A percentile compares a stretch with the other conserved stretches of the same genome.
These are phyloP conservation scores for Megalurothrips usitatus DNA, from an alignment of 2,888 invertebrate genomes.

Conservation along the genomic window DNA sequence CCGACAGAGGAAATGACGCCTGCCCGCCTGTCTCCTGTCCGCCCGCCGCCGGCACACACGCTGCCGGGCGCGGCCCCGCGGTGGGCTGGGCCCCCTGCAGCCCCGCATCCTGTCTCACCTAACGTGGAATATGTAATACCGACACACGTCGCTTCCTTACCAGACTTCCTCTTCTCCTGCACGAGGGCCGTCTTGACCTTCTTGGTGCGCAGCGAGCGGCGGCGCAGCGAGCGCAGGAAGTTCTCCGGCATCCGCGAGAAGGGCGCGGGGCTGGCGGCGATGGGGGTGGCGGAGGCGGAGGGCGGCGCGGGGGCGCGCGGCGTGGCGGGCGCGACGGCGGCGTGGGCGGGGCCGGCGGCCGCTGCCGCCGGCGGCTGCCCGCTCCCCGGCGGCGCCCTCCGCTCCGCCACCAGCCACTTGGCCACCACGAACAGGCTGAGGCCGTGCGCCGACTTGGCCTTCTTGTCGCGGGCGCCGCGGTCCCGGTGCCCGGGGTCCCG, in stretches of 20 bases:
- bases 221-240: slow-evolving; percentile 64
- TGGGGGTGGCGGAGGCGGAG: slow-evolving; percentile 55
- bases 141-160: slow-evolving; percentile 50
- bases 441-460: slow-evolving; percentile 43
- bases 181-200: slow-evolving; percentile 66
- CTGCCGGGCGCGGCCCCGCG: too few relatives aligned
- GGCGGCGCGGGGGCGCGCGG: slow-evolving; percentile 49
- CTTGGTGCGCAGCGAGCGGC: slow-evolving; percentile 67
- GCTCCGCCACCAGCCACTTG: slow-evolving; percentile 66
- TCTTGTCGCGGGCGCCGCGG: slow-evolving; percentile 14
- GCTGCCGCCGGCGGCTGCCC: neutral
- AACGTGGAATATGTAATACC: too few relatives aligned
- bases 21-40: neutral
- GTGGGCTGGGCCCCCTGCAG: neutral
- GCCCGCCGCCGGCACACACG: neutral
- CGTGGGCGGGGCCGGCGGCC: neutral
- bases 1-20: slow-evolving; percentile 11
- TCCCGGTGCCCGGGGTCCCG: slow-evolving; percentile 11
- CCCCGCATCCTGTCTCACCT: neutral
- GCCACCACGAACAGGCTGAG: slow-evolving; percentile 55
- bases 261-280: slow-evolving; percentile 32
- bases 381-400: slow-evolving; percentile 47
- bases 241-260: slow-evolving; percentile 50
- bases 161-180: slow-evolving; percentile 72
- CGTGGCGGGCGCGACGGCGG: slow-evolving; percentile 33